Percentiles rank a stretch among this genome's conserved stretches.
phyloP scores from a whole-genome alignment of 2,797 vertebrate species.

The Pogonophryne albipinna region DNA sequence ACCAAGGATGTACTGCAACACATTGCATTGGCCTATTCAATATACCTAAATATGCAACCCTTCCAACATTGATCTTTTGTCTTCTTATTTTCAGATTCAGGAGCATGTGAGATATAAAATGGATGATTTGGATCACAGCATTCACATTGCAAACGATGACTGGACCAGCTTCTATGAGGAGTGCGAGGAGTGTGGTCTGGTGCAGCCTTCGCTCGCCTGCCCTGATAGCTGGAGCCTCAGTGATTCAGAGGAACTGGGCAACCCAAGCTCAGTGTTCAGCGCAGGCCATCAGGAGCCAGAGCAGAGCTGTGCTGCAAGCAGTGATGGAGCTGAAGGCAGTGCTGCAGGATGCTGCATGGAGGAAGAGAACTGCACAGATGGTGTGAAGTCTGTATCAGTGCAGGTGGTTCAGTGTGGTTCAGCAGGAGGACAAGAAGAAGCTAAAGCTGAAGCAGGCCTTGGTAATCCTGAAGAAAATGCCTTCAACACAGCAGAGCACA shows the following conservation, averaged over 20 bases:
- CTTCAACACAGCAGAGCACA: constrained; percentile 29
- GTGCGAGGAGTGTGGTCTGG: constrained; percentile 89
- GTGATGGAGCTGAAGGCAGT: constrained; percentile 8
- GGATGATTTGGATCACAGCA: constrained; percentile 97
- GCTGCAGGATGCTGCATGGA: constrained; percentile 1
- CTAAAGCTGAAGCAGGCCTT: constrained; percentile 7
- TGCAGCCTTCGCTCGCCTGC: constrained; percentile 84
- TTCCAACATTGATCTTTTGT: neutral
- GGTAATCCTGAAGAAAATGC: constrained; percentile 18
- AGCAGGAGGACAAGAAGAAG: constrained; percentile 24
- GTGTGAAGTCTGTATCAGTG: constrained; percentile 2
- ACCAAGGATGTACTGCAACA: constrained; percentile 4
- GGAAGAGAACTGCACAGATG: constrained; percentile 12
- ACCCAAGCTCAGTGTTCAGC: constrained; percentile 13
- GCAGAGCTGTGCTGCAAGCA: constrained; percentile 17
- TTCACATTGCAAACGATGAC: constrained; percentile 90
- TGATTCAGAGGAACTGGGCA: constrained; percentile 78
- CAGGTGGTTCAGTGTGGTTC: constrained; percentile 6
- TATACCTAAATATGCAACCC: constrained; percentile 4
- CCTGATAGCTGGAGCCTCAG: constrained; percentile 87
- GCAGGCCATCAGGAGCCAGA: constrained; percentile 9
- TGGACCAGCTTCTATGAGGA: constrained; percentile 90
- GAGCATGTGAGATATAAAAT: constrained; percentile 76
- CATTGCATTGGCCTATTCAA: neutral
- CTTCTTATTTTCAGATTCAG: constrained; percentile 72